Evolutionary conservation across 2,113 vertebrate genomes (phyloP).

Genomic region (Oncorhynchus mykiss): DNA sequence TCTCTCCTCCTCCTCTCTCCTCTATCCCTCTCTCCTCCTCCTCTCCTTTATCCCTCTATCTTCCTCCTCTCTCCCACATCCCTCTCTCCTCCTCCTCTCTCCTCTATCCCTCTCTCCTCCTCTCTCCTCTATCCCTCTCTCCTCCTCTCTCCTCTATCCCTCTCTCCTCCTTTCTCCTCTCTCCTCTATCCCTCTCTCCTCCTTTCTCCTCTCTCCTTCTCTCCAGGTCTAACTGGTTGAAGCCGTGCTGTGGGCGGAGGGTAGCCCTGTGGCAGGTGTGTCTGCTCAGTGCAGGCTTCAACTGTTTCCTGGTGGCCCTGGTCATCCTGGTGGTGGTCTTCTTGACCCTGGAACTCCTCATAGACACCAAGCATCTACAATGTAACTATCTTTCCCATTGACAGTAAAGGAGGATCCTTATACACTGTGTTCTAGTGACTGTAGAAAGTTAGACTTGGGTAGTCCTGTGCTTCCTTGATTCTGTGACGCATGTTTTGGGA

Average conservation of each 20-base stretch:
- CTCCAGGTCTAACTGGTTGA: conserved; percentile 94
- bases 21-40: conserved; percentile 1
- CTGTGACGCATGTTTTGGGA: too few species aligned
- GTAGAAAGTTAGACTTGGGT: too few species aligned
- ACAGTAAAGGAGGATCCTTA: background rate
- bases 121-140: too few species aligned
- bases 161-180: too few species aligned
- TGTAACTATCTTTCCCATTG: conserved; percentile 80
- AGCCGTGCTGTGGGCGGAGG: conserved; percentile 93
- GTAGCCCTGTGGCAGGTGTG: conserved; percentile 96
- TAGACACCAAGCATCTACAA: conserved; percentile 97
- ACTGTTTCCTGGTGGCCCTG: conserved; percentile 96
- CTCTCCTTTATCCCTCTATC: background rate
- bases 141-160: too few species aligned
- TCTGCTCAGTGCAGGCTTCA: conserved; percentile 96
- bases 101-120: too few species aligned
- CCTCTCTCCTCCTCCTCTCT: too few species aligned
- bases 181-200: background rate
- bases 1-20: too few species aligned
- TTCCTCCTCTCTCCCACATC: too few species aligned
- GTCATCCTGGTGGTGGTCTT: conserved; percentile 96
- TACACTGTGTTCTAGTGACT: too few species aligned
- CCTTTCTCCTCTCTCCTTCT: background rate
- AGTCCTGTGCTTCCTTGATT: too few species aligned
- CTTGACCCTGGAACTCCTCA: conserved; percentile 95